A percentile compares a stretch with the other conserved stretches of the same genome.
phyloP scores from a whole-genome alignment of 2,888 invertebrate species.

The Pandemis heparana region DNA sequence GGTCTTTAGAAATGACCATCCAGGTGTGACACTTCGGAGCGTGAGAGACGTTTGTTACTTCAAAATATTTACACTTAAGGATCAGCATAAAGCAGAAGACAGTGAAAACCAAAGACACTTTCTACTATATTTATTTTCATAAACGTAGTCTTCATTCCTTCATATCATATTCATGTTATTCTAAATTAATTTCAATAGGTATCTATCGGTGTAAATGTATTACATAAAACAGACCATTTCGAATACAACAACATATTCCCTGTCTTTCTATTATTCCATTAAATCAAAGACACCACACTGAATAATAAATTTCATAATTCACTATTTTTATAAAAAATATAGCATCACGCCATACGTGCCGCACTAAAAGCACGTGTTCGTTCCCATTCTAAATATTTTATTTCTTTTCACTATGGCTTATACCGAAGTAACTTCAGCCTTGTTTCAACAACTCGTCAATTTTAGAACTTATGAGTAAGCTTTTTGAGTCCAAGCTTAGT shows the following conservation, averaged over 20 bases:
- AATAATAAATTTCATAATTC: background rate
- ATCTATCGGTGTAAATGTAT: no score
- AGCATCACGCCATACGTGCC: background rate
- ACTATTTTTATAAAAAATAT: background rate
- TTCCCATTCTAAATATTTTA: constrained; percentile 36
- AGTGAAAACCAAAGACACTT: no score
- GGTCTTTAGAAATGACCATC: no score
- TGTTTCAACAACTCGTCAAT: background rate
- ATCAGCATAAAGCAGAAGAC: no score
- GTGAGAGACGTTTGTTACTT: no score
- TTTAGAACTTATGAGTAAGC: background rate
- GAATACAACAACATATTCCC: background rate
- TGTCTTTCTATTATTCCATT: background rate
- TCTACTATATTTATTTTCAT: no score
- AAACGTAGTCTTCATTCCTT: no score
- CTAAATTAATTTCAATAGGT: no score
- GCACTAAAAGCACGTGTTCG: constrained; percentile 8
- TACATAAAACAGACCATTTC: background rate
- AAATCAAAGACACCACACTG: background rate
- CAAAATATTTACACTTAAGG: no score
- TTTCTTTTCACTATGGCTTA: constrained; percentile 11
- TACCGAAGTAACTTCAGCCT: background rate
- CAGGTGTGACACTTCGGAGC: no score
- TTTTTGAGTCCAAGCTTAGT: background rate
- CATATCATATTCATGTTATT: no score